Evolutionary conservation across 2,113 vertebrate genomes (phyloP).

Genomic region (Ceyx margarethae): DNA sequence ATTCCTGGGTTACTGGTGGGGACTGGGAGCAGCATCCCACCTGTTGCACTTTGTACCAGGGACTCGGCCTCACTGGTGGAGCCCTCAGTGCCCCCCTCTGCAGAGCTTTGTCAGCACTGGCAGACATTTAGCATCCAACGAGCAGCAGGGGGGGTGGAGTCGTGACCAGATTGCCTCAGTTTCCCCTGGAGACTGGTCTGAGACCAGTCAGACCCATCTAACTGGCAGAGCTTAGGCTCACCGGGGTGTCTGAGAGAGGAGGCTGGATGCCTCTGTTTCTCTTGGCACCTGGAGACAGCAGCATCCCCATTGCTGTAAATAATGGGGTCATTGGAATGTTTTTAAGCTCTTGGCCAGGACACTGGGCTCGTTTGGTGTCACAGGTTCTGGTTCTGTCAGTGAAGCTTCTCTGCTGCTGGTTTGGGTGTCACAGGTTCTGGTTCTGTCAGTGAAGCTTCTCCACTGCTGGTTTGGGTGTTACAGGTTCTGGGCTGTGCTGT

Average conservation of each 20-base stretch:
- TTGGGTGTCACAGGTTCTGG: too few relatives aligned
- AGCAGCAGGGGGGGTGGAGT: rapidly evolving
- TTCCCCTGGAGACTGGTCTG: neutral
- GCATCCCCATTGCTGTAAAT: neutral
- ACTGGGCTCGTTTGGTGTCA: neutral
- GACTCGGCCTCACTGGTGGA: neutral
- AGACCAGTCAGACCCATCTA: neutral
- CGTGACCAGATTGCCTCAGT: neutral
- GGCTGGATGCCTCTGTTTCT: neutral
- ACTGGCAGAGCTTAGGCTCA: neutral
- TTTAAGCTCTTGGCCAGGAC: neutral
- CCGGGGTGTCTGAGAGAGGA: neutral
- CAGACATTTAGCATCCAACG: neutral
- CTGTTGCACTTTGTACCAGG: neutral
- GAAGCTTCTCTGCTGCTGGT: rapidly evolving
- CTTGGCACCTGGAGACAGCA: neutral
- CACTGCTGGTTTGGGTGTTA: neutral
- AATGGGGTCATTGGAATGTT: neutral
- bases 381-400: neutral
- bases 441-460: neutral
- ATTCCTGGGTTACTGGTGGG: neutral
- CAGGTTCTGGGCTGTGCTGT: slow-evolving; percentile 87
- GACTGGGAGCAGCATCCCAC: neutral
- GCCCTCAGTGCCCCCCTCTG: too few relatives aligned
- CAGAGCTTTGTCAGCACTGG: neutral